Evolutionary conservation across 2,113 vertebrate species (phyloP), one percentile per base, ranked within the genome.

Genomic region (Eupsittula cactorum): DNA sequence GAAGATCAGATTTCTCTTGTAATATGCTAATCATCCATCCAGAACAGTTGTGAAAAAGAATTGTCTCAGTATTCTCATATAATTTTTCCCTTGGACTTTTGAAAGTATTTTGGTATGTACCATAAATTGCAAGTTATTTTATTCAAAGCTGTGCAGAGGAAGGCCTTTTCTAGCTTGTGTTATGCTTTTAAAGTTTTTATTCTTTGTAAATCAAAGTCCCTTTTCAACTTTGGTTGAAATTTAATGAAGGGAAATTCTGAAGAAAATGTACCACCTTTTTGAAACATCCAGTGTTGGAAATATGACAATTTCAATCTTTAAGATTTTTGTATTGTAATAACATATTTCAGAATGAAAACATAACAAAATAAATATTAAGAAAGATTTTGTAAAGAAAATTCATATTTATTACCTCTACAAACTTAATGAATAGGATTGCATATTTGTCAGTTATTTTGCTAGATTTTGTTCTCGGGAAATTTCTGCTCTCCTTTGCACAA

Each of bases 321-420:
- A 16, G 83, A 31, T 59, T 70, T 77, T 86, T 86, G 8, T 39
- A 53, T 12, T 63, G 7, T 24, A 86, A 49, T 53, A 35, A 63
- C 10, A 0, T 42, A 28, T 64, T 87, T 75, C 13, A 16, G 71
- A 94, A 74, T 55, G 2, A 9, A 29, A 59, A 1, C 0, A 29
- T 60, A 76, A 14, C 5, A 33, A 86, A 71, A 55, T 37, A 15
- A 68, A 14, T 55, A 73, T 46, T 35, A 57, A 70, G 37, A 5
- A 5, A 55, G 37, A 46, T 71, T 68, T 68, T 63, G 11, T 76
- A 74, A 95, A 29, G 4, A 33, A 86, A 77, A 69, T 10, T 57
- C 0, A 0, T 52, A 10, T 65, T 88, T 86, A 13, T 68, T 28
- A 41, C 7, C 6, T 68, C 23, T 9, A 17, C 7, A 64, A 31